A percentile compares a stretch with the other conserved stretches of the same genome.
phyloP scores from a whole-genome alignment of 2,113 vertebrate genomes.

The Osmerus mordax region DNA sequence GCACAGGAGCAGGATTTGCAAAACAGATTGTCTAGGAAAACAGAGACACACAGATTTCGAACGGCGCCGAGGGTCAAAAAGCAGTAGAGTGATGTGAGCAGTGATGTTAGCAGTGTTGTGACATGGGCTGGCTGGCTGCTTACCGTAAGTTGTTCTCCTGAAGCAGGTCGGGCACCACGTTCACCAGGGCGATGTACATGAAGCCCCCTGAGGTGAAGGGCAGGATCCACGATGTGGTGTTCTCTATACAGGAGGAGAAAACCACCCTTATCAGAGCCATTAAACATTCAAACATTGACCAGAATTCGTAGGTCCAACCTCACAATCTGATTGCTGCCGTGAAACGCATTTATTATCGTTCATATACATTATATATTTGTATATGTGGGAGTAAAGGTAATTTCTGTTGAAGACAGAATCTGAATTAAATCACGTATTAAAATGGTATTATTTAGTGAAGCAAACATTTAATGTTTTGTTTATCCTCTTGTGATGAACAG shows the following conservation, averaged over 20 bases:
- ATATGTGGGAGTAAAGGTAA: too few species aligned
- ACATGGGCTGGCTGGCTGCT: too few species aligned
- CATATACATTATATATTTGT: too few species aligned
- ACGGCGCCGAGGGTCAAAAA: not conserved
- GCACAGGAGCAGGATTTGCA: slow-evolving; percentile 86
- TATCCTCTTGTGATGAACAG: too few species aligned
- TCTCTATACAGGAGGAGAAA: slow-evolving; percentile 66
- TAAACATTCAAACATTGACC: too few species aligned
- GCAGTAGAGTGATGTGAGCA: not conserved
- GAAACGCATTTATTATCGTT: too few species aligned
- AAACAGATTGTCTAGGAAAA: slow-evolving; percentile 79
- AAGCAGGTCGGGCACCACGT: slow-evolving; percentile 91
- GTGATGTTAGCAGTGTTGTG: not conserved
- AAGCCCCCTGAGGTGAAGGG: slow-evolving; percentile 96
- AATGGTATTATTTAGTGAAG: not conserved
- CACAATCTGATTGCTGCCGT: too few species aligned
- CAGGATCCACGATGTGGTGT: slow-evolving; percentile 87
- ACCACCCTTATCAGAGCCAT: too few species aligned
- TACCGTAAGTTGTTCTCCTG: slow-evolving; percentile 89
- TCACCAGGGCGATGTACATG: slow-evolving; percentile 95
- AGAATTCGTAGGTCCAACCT: too few species aligned
- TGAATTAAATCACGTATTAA: not conserved
- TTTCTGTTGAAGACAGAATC: too few species aligned
- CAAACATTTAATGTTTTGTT: not conserved
- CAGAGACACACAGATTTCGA: not conserved